Conservation (phyloP, 2,797 vertebrate genomes). For the Oophaga sylvatica region DNA sequence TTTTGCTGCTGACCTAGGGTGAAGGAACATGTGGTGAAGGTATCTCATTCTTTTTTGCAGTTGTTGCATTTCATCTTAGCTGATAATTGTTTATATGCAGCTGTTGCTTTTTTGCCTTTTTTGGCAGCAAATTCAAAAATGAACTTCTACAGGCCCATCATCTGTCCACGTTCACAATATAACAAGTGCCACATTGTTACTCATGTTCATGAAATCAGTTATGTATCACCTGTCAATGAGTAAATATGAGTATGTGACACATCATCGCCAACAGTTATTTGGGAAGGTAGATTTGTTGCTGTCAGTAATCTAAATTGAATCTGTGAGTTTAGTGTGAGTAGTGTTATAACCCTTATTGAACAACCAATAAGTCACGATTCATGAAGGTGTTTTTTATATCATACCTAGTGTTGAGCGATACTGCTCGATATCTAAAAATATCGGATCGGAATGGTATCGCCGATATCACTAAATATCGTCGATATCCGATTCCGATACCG, state of each 20-base stretch:
- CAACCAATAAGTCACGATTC: neutral
- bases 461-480: no score
- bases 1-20: constrained; percentile 4
- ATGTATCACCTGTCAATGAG: constrained; percentile 32
- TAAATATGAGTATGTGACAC: constrained; percentile 12
- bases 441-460: no score
- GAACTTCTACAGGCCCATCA: constrained; percentile 14
- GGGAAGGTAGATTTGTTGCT: constrained; percentile 15
- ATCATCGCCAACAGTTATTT: neutral
- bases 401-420: no score
- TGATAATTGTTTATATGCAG: constrained; percentile 21
- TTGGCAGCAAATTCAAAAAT: constrained; percentile 11
- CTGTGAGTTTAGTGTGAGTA: neutral
- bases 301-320: constrained; percentile 10
- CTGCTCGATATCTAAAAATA: no score
- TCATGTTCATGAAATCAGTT: neutral
- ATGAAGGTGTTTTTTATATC: no score
- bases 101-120: constrained; percentile 16
- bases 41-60: constrained; percentile 10
- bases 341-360: neutral
- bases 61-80: constrained; percentile 31
- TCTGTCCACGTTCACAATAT: constrained; percentile 27
- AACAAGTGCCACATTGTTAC: constrained; percentile 39
- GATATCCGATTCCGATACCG: no score
- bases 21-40: constrained; percentile 23